These are phyloP conservation scores for Mugil cephalus DNA, from an alignment of 2,113 vertebrate species.

Conservation along the genomic window DNA sequence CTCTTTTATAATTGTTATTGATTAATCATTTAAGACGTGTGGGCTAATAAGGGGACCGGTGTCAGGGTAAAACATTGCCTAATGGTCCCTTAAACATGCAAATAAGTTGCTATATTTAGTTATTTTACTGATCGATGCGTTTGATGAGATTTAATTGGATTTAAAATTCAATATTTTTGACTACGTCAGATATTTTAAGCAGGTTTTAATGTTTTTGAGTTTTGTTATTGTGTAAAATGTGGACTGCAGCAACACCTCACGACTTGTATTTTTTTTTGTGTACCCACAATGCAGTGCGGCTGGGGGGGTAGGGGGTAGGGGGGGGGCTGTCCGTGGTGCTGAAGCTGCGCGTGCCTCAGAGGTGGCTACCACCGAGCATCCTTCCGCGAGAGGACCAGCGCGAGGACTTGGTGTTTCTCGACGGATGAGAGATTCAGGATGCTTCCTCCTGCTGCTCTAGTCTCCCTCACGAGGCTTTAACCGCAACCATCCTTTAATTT, in stretches of 20 bases:
- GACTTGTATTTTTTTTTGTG: conserved; percentile 58
- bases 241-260: conserved; percentile 78
- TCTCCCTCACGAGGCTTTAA: background rate
- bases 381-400: conserved; percentile 42
- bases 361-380: conserved; percentile 70
- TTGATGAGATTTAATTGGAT: background rate
- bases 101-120: background rate
- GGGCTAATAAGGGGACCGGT: background rate
- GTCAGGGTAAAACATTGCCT: background rate
- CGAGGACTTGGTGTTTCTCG: conserved; percentile 7
- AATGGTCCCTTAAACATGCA: background rate
- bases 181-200: background rate
- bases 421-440: conserved; percentile 9
- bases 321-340: conserved; percentile 89
- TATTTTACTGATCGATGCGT: background rate
- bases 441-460: background rate
- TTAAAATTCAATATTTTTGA: background rate
- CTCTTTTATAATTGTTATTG: background rate
- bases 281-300: conserved; percentile 89
- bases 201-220: background rate
- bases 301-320: conserved; percentile 49
- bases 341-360: conserved; percentile 85
- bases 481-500: background rate
- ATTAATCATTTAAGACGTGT: background rate
- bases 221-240: conserved; percentile 30